Conservation (phyloP, 2,888 invertebrate species). For the Stramonita haemastoma region DNA sequence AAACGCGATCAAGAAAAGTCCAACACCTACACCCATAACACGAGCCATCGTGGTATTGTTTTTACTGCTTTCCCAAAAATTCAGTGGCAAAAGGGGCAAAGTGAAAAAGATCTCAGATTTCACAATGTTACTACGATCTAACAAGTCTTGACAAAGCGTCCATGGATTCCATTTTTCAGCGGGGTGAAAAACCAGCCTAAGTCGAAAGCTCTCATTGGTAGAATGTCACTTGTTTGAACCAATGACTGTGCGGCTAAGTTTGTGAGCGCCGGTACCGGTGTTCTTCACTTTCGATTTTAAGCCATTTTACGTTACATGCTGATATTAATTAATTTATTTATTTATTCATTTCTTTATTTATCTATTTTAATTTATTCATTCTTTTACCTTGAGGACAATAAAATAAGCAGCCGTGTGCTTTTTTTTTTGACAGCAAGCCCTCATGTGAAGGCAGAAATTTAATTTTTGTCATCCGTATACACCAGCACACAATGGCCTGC, state of each 20-base stretch:
- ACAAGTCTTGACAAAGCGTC: conserved; percentile 43
- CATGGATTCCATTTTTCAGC: conserved; percentile 39
- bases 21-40: conserved; percentile 68
- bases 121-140: background rate
- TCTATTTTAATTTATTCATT: no score
- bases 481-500: no score
- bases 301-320: background rate
- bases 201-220: conserved; percentile 31
- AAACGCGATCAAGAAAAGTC: conserved; percentile 67
- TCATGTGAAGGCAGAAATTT: no score
- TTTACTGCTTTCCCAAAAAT: background rate
- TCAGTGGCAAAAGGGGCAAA: background rate
- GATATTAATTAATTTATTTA: background rate
- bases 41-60: conserved; percentile 53
- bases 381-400: background rate
- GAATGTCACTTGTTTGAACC: background rate
- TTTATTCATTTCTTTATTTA: no score
- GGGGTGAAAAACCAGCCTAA: conserved; percentile 8
- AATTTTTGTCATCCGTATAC: no score
- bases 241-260: background rate
- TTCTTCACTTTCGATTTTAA: background rate
- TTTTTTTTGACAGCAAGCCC: background rate
- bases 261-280: background rate
- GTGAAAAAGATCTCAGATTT: background rate
- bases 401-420: background rate